Evolutionary conservation across 2,113 vertebrate species (phyloP).

Genomic region (Microcebus tavaratra): DNA sequence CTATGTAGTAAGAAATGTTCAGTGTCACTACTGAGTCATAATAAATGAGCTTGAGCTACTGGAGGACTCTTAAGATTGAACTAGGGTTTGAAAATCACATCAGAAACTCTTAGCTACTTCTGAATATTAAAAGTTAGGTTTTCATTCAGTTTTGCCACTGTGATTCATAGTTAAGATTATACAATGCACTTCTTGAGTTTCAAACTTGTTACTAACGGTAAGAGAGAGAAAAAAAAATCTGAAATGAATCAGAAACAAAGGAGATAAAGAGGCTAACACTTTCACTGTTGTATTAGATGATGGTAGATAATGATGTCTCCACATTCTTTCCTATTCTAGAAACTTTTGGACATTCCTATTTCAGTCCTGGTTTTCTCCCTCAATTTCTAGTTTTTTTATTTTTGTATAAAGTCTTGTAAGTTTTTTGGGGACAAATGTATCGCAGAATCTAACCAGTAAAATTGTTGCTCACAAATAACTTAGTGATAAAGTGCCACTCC

Average conservation of each 20-base stretch:
- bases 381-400: neutral
- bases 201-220: neutral
- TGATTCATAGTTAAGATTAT: neutral
- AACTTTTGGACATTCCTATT: neutral
- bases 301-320: neutral
- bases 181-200: neutral
- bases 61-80: neutral
- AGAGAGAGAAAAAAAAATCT: neutral
- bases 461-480: neutral
- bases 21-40: neutral
- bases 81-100: neutral
- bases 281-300: neutral
- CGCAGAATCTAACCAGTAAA: neutral
- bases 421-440: neutral
- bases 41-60: neutral
- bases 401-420: neutral
- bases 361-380: neutral
- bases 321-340: neutral
- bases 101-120: neutral
- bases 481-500: neutral
- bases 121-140: neutral
- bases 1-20: neutral
- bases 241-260: neutral
- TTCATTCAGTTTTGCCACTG: conserved; percentile 9
- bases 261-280: neutral